Base-by-base conservation (phyloP, 2,797 vertebrate genomes). In the Pipistrellus pygmaeus region DNA sequence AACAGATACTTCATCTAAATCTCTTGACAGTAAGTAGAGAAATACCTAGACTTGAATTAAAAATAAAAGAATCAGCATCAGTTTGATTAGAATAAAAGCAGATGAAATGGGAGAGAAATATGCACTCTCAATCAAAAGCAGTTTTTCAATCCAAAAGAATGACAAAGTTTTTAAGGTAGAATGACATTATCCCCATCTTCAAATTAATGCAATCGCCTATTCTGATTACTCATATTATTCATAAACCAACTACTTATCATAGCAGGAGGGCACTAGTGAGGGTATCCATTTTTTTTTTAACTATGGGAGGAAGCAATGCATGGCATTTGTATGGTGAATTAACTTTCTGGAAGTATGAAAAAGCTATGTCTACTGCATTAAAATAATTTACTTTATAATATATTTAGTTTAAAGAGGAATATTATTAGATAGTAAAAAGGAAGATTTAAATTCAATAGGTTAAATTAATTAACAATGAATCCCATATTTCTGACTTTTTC, bases 1-100 rank as follows among this genome's bases (percentile, higher is more conserved):
- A 97, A 86, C 55, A 96, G 81, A 92, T 41, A 91, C 5, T 93
- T 68, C 71, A 57, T 20, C 72, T 94, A 95, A 97, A 94, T 69
- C 91, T 85, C 78, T 91, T 84, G 86, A 53, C 85, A 92, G 80
- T 62, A 91, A 90, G 6, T 32, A 77, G 81, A 96, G 91, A 95
- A 96, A 21, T 84, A 5, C n/a, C 62, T 88, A 92, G 51, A 14
- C 13, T 62, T 94, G 68, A 95, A 94, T 97, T 53, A 93, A 75
- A 96, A 55, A 7, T 89, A 92, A 53, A 84, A 96, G 60, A 25
- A 66, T 53, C 5, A 75, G 5, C 25, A 84, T 95, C 73, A 41
- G 44, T 85, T 96, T 86, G 68, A 96, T 77, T 85, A 97, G 57
- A 97, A 73, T 7, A 92, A 95, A 44, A 35, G 14, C 27, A 96